These are phyloP conservation scores for Phrynocephalus vlangalii DNA, from an alignment of 2,797 vertebrate genomes.

Conservation along the genomic window DNA sequence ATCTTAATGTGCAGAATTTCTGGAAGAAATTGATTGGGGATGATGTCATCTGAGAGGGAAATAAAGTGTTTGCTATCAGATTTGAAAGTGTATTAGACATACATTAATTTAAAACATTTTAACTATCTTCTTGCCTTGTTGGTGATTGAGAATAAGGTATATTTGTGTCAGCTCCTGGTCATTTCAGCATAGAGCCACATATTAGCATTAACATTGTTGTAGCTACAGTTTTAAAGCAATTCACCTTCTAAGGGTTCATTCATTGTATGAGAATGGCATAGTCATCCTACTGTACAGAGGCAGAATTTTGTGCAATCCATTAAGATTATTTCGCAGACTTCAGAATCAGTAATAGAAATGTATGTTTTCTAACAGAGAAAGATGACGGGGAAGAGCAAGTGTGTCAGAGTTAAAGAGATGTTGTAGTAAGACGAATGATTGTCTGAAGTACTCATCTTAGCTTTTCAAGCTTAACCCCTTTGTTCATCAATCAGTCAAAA, in stretches of 20 bases:
- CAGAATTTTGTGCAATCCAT: conserved; percentile 49
- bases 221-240: background rate
- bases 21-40: background rate
- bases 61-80: background rate
- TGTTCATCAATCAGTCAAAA: conserved; percentile 80
- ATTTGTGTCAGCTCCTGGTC: background rate
- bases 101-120: background rate
- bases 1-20: background rate
- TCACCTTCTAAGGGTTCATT: conserved; percentile 39
- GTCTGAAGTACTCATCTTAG: conserved; percentile 72
- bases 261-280: conserved; percentile 34
- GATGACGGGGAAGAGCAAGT: conserved; percentile 53
- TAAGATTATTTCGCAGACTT: conserved; percentile 54
- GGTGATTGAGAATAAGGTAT: background rate
- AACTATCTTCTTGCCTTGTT: background rate
- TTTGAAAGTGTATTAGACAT: background rate
- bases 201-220: background rate
- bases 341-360: conserved; percentile 49
- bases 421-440: conserved; percentile 71
- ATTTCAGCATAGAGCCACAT: background rate
- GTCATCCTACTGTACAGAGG: conserved; percentile 39
- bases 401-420: conserved; percentile 56
- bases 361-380: conserved; percentile 44
- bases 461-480: conserved; percentile 78
- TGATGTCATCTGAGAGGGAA: background rate